Conservation (phyloP, 1,140 invertebrate genomes). For the Littorina saxatilis region DNA sequence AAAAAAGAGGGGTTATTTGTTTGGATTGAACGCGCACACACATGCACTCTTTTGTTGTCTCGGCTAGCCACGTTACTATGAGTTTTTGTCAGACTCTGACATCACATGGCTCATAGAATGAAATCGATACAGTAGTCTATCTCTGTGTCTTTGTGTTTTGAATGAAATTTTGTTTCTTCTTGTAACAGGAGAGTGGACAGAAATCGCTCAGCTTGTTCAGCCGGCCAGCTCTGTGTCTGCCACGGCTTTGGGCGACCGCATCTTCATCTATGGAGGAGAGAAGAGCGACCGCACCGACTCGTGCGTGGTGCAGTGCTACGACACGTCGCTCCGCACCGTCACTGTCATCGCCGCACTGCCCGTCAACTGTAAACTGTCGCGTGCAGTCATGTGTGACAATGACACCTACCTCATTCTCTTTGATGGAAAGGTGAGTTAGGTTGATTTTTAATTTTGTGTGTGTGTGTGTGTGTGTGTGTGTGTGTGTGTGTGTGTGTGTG, state of each 20-base stretch:
- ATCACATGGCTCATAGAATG: too few species aligned
- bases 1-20: too few species aligned
- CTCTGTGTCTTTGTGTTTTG: too few species aligned
- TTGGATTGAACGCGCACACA: too few species aligned
- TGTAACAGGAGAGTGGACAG: conserved; percentile 58
- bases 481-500: too few species aligned
- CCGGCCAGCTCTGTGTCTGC: conserved; percentile 68
- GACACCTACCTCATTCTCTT: conserved; percentile 65
- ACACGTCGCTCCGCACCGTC: conserved; percentile 56
- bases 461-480: too few species aligned
- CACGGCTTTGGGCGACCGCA: conserved; percentile 59
- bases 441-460: background rate
- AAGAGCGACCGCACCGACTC: conserved; percentile 67
- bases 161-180: background rate
- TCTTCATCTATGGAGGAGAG: conserved; percentile 68
- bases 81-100: too few species aligned
- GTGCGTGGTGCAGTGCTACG: conserved; percentile 64
- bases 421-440: conserved; percentile 60
- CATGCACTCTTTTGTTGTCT: too few species aligned
- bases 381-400: conserved; percentile 59
- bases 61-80: too few species aligned
- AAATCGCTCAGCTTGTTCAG: conserved; percentile 55
- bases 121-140: too few species aligned
- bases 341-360: conserved; percentile 60
- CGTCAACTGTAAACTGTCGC: conserved; percentile 64